Percentiles rank a stretch among this genome's conserved stretches.
These are phyloP conservation scores for Pegoplata infirma DNA, from an alignment of 2,888 invertebrate genomes.

Conservation along the genomic window DNA sequence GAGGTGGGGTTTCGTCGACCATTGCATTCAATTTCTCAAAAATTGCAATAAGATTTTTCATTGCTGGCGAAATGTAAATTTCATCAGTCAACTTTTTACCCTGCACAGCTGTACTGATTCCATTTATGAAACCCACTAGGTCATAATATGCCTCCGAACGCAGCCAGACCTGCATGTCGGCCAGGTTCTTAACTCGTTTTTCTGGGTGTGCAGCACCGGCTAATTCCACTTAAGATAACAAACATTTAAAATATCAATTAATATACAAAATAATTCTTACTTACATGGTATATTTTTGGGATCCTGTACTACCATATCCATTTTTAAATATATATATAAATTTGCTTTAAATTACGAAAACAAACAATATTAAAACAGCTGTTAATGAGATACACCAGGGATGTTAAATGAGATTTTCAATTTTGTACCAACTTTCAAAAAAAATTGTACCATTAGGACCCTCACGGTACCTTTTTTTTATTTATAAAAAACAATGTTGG, in stretches of 20 bases:
- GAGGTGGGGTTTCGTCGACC: conserved; percentile 90
- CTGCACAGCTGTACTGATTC: conserved; percentile 91
- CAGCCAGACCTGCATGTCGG: conserved; percentile 87
- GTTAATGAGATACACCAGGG: too few relatives aligned
- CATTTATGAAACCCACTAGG: conserved; percentile 91
- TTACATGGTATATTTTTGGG: conserved; percentile 49
- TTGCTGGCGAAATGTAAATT: conserved; percentile 81
- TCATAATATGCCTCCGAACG: conserved; percentile 91
- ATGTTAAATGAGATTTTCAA: too few relatives aligned
- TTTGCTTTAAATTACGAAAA: too few relatives aligned
- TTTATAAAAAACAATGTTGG: too few relatives aligned
- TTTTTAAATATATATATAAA: conserved; percentile 1
- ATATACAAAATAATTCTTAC: neutral
- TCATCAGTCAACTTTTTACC: conserved; percentile 85
- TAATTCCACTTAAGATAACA: conserved; percentile 34
- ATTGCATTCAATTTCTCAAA: conserved; percentile 85
- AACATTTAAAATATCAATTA: neutral
- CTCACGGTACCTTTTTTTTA: too few relatives aligned
- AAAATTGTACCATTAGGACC: too few relatives aligned
- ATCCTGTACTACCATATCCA: conserved; percentile 48
- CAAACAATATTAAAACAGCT: too few relatives aligned
- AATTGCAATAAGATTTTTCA: conserved; percentile 82
- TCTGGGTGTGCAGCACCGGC: conserved; percentile 58
- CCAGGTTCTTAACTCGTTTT: conserved; percentile 67
- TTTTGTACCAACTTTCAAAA: too few relatives aligned